Conservation (phyloP, 2,797 vertebrate species). For the Moxostoma hubbsi region DNA sequence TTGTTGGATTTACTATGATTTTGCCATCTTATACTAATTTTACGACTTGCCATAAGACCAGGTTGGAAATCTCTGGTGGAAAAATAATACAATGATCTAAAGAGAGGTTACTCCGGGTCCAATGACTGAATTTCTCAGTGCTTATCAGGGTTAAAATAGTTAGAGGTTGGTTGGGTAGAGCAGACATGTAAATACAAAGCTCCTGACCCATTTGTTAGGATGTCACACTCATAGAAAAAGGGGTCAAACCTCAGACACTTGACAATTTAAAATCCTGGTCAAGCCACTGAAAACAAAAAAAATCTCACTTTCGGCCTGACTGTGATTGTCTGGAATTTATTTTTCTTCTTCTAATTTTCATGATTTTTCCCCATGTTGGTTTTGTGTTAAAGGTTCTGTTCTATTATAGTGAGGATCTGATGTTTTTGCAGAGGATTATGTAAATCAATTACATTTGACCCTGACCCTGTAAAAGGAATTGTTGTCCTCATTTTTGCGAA, state of each 20-base stretch:
- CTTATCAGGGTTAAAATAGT: background rate
- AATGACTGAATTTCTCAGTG: background rate
- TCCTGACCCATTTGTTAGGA: slow-evolving; percentile 30
- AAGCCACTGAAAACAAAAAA: slow-evolving; percentile 1
- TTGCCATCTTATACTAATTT: too few relatives aligned
- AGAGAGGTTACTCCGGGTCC: slow-evolving; percentile 18
- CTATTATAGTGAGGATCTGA: background rate
- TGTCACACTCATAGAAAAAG: slow-evolving; percentile 12
- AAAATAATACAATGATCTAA: slow-evolving; percentile 35
- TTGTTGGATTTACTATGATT: too few relatives aligned
- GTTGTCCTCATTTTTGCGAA: slow-evolving; percentile 55
- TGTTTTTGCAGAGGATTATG: slow-evolving; percentile 11
- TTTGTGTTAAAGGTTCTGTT: background rate
- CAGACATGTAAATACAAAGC: slow-evolving; percentile 26
- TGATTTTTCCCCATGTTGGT: background rate
- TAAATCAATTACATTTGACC: slow-evolving; percentile 51
- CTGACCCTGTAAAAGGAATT: slow-evolving; percentile 56
- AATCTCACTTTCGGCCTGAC: background rate
- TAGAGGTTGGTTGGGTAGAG: slow-evolving; percentile 10
- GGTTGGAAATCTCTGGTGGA: slow-evolving; percentile 11
- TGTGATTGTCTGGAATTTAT: background rate
- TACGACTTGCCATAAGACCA: too few relatives aligned
- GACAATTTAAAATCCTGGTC: slow-evolving; percentile 27
- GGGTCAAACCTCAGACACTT: slow-evolving; percentile 28
- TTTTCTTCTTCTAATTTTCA: background rate